A percentile compares a stretch with the other conserved stretches of the same genome.
Conservation (phyloP, 2,113 vertebrate genomes). For the Pachycephala philippinensis region DNA sequence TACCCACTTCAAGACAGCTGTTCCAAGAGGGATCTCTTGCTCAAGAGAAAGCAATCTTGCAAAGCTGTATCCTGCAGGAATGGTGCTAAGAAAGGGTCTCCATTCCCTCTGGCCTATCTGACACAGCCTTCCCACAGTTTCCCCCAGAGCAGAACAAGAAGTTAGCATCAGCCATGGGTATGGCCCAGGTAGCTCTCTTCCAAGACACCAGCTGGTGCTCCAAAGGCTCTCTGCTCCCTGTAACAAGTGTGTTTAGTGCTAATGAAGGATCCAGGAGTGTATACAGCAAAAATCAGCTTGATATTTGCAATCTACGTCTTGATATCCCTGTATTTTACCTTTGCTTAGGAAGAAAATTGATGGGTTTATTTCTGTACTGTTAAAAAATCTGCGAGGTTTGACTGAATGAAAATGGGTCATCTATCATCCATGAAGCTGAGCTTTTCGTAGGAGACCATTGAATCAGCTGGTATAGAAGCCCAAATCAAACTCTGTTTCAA, state of each 20-base stretch:
- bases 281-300: not conserved
- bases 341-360: not conserved
- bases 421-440: not conserved
- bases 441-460: not conserved
- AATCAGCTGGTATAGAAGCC: not conserved
- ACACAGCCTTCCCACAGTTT: not conserved
- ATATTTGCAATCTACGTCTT: not conserved
- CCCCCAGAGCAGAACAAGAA: not conserved
- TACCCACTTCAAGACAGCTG: not conserved
- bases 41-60: not conserved
- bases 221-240: not conserved
- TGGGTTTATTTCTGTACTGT: not conserved
- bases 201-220: not conserved
- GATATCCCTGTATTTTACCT: not conserved
- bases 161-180: not conserved
- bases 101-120: rapidly evolving
- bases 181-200: not conserved
- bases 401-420: not conserved
- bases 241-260: not conserved
- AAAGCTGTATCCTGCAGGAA: not conserved
- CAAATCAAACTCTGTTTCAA: not conserved
- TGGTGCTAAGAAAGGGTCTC: not conserved
- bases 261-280: not conserved
- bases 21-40: not conserved
- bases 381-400: not conserved